Conservation (phyloP, 1,140 invertebrate species). For the Euglossa dilemma region DNA sequence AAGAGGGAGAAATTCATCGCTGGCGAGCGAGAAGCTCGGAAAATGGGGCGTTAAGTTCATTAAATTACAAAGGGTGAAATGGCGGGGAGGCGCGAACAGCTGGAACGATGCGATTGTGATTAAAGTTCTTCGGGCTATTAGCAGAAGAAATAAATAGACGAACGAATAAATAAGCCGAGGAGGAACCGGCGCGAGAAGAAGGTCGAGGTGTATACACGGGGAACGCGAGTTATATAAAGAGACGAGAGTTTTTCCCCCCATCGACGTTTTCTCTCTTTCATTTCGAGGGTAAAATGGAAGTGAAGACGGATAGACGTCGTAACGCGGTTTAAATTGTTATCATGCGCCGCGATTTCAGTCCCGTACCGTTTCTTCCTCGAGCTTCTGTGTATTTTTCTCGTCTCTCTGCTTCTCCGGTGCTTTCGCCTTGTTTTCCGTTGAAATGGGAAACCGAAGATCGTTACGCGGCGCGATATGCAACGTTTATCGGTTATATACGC, state of each 20-base stretch:
- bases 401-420: neutral
- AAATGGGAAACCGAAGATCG: neutral
- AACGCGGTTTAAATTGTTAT: conserved; percentile 44
- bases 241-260: conserved; percentile 44
- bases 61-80: conserved; percentile 57
- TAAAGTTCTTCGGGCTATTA: conserved; percentile 32
- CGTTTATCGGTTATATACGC: neutral
- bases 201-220: neutral
- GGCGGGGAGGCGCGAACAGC: conserved; percentile 2
- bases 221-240: conserved; percentile 46
- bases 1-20: conserved; percentile 33
- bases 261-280: conserved; percentile 4
- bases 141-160: neutral
- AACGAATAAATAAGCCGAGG: conserved; percentile 19
- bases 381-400: neutral
- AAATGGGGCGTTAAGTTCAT: conserved; percentile 50
- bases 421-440: neutral
- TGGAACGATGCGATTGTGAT: conserved; percentile 15
- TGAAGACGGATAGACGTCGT: conserved; percentile 28
- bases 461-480: neutral
- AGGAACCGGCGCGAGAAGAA: neutral
- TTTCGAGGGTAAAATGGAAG: neutral
- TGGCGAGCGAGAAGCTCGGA: neutral
- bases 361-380: neutral
- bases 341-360: conserved; percentile 10